Evolutionary conservation across 2,113 vertebrate species (phyloP), one percentile per base, ranked within the genome.

Genomic region (Nibea albiflora): DNA sequence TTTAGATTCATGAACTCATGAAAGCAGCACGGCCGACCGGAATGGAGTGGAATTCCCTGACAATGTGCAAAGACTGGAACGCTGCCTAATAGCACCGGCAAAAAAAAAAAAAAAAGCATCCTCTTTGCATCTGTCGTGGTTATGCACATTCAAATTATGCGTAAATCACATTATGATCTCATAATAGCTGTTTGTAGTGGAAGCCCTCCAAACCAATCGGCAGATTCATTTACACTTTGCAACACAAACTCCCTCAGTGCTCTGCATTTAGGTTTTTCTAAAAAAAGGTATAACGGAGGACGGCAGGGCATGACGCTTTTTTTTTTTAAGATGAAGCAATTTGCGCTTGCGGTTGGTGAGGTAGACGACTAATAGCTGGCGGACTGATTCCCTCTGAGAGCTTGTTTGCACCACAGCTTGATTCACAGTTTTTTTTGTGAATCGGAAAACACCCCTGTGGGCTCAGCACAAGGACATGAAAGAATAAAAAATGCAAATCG

Each of bases 321-420:
- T 6, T 39, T 39, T 39, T 72, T 64, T 58, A 80, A 64, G 58
- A 14, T 24, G 28, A 74, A 65, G 56, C 72, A 75, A 69, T 80
- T 83, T 17, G 11, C 52, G 10, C 67, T 56, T 4, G 5, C 56
- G 67, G 44, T 56, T 64, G 63, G 26, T n/a, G 81, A 79, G 54
- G 68, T 84, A 44, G 67, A 60, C 65, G 66, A 66, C 50, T 47
- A 79, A 88, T 47, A 16, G 62, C 66, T 53, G 80, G 31, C 15
- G 46, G 53, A 65, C 62, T 22, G 66, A 28, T 42, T 78, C 44
- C 79, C 66, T 72, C 64, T 44, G 68, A 78, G 26, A 84, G 68
- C 67, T 67, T 57, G 67, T 85, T 89, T 67, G 71, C 80, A 74
- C 83, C 82, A 66, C 72, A 69, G 78, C 75, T 70, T 86, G 73